These are phyloP conservation scores for Drosophila basisetae DNA, from an alignment of 2,888 invertebrate genomes.

Conservation along the genomic window DNA sequence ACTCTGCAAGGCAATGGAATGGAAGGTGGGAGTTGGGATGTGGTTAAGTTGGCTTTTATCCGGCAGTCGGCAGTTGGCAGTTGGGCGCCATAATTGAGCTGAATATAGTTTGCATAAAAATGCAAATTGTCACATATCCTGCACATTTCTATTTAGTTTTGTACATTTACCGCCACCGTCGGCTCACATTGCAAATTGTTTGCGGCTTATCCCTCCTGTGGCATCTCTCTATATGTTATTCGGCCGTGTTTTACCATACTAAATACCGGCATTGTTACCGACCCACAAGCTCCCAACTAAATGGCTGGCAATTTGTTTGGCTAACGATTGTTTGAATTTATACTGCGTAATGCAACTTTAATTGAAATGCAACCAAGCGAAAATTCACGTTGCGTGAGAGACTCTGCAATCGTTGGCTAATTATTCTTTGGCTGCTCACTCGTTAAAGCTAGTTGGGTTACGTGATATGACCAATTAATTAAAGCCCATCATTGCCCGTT, in stretches of 20 bases:
- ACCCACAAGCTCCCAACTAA: constrained; percentile 17
- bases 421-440: constrained; percentile 44
- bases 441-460: constrained; percentile 22
- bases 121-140: constrained; percentile 81
- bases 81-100: constrained; percentile 67
- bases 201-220: constrained; percentile 60
- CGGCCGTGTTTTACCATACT: constrained; percentile 27
- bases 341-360: constrained; percentile 57
- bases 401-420: constrained; percentile 37
- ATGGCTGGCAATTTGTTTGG: constrained; percentile 68
- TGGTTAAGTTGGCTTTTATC: background rate
- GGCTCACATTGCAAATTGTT: constrained; percentile 66
- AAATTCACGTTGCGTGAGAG: constrained; percentile 26
- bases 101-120: constrained; percentile 78
- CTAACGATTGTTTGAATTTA: constrained; percentile 60
- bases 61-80: constrained; percentile 15
- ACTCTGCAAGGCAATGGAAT: background rate
- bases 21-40: background rate
- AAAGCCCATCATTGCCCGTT: background rate
- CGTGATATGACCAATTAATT: constrained; percentile 29
- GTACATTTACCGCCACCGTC: constrained; percentile 45
- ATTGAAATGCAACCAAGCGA: constrained; percentile 72
- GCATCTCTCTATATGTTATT: constrained; percentile 23
- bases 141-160: constrained; percentile 75
- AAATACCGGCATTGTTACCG: constrained; percentile 42